Evolutionary conservation across 2,113 vertebrate genomes (phyloP).

Genomic region (Lynx canadensis): DNA sequence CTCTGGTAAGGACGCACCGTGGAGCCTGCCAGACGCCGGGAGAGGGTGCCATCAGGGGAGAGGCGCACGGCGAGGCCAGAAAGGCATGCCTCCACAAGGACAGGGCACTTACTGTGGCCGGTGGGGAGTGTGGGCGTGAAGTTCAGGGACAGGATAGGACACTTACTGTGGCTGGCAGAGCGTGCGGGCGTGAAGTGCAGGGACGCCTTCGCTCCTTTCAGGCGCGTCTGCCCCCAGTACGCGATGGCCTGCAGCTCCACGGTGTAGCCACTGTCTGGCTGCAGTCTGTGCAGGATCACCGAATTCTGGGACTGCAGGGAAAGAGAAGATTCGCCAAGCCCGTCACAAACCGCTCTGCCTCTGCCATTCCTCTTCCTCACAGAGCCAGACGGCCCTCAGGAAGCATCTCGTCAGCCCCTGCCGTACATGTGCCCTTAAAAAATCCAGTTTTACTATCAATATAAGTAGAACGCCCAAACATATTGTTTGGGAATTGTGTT

Average conservation of each 20-base stretch:
- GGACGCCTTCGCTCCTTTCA: conserved; percentile 94
- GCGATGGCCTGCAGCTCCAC: conserved; percentile 94
- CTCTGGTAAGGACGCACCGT: rapidly evolving
- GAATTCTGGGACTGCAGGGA: conserved; percentile 88
- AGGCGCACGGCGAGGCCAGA: rapidly evolving
- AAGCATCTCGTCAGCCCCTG: rapidly evolving
- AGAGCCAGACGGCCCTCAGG: rapidly evolving
- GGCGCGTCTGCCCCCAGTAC: conserved; percentile 94
- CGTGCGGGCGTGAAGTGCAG: conserved; percentile 89
- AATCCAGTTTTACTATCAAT: background rate
- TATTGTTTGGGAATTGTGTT: background rate
- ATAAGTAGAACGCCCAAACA: background rate
- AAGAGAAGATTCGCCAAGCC: conserved; percentile 50
- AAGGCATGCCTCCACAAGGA: no score
- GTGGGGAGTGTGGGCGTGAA: conserved; percentile 86
- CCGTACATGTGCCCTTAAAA: rapidly evolving
- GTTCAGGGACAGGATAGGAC: conserved; percentile 82
- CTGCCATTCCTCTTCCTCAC: background rate
- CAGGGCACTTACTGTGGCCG: conserved; percentile 84
- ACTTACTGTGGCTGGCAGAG: conserved; percentile 86
- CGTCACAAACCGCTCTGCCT: background rate
- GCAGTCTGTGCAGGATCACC: conserved; percentile 92
- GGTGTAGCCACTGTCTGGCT: conserved; percentile 90
- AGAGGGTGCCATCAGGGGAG: rapidly evolving
- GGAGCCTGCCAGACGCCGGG: rapidly evolving